Evolutionary conservation across 1,140 invertebrate genomes (phyloP).

Genomic region (Aplysia californica): DNA sequence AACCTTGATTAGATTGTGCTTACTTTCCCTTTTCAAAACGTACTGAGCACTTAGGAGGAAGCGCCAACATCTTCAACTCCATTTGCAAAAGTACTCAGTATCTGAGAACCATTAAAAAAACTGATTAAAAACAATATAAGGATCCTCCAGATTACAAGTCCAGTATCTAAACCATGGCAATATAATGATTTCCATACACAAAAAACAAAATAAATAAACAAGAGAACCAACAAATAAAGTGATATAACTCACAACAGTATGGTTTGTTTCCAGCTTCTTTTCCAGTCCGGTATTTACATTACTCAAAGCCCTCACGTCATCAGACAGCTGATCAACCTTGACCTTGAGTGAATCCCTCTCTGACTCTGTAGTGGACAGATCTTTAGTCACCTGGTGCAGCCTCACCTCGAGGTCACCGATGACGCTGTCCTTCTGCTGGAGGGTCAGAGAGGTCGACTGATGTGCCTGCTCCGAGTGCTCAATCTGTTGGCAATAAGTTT

Average conservation of each 20-base stretch:
- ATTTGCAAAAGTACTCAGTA: no score
- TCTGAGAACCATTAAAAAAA: no score
- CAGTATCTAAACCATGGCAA: no score
- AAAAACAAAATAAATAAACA: background rate
- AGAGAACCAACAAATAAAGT: background rate
- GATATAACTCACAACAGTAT: slow-evolving; percentile 17
- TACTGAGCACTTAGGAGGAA: no score
- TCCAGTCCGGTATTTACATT: slow-evolving; percentile 42
- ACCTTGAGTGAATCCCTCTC: slow-evolving; percentile 40
- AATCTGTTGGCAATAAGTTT: slow-evolving; percentile 39
- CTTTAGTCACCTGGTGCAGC: slow-evolving; percentile 33
- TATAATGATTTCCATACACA: no score
- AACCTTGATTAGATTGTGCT: no score
- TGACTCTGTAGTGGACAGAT: slow-evolving; percentile 33
- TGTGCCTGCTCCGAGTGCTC: slow-evolving; percentile 37
- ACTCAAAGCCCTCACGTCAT: slow-evolving; percentile 47
- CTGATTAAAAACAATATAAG: no score
- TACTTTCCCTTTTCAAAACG: no score
- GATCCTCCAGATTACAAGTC: no score
- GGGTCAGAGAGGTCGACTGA: slow-evolving; percentile 27
- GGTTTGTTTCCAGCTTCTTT: slow-evolving; percentile 45
- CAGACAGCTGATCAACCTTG: slow-evolving; percentile 42
- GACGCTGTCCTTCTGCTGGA: slow-evolving; percentile 42
- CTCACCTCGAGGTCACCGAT: slow-evolving; percentile 46
- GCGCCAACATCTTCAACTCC: no score